phyloP scores from a whole-genome alignment of 2,797 vertebrate species.

The Cyclopterus lumpus region DNA sequence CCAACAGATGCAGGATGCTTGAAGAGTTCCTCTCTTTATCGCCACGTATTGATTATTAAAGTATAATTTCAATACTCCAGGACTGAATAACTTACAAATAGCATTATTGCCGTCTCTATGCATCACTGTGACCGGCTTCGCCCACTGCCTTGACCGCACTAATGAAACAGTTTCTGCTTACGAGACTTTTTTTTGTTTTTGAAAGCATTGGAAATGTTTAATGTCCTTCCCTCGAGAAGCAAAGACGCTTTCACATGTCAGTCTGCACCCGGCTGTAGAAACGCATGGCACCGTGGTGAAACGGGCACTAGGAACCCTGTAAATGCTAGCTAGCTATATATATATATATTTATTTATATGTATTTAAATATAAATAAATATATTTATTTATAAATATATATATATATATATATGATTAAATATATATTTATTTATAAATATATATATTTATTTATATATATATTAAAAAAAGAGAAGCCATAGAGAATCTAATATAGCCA shows the following conservation, averaged over 20 bases:
- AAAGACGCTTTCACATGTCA: conserved; percentile 20
- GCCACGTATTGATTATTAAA: not conserved
- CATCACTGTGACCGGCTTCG: conserved; percentile 80
- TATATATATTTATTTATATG: not conserved
- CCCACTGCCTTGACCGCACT: conserved; percentile 76
- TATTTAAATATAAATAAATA: not conserved
- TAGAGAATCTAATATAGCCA: conserved; percentile 72
- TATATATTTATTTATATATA: not conserved
- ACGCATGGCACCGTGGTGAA: conserved; percentile 69
- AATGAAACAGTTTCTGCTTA: conserved; percentile 35
- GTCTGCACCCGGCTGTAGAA: conserved; percentile 19
- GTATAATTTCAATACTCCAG: not conserved
- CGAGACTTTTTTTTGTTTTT: conserved; percentile 14
- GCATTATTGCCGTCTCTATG: no score
- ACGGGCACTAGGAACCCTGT: conserved; percentile 63
- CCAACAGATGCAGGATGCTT: conserved; percentile 18
- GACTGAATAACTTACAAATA: not conserved
- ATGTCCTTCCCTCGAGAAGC: conserved; percentile 23
- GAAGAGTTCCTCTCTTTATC: conserved; percentile 13
- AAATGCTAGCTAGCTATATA: conserved; percentile 33
- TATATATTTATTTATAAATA: no score
- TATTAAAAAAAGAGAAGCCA: conserved; percentile 64
- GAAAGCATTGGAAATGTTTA: conserved; percentile 27
- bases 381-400: conserved; percentile 5
- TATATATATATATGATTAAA: no score